Evolutionary conservation across 2,113 vertebrate genomes (phyloP), one percentile per base, ranked within the genome.

Genomic region (Ailuropoda melanoleuca): DNA sequence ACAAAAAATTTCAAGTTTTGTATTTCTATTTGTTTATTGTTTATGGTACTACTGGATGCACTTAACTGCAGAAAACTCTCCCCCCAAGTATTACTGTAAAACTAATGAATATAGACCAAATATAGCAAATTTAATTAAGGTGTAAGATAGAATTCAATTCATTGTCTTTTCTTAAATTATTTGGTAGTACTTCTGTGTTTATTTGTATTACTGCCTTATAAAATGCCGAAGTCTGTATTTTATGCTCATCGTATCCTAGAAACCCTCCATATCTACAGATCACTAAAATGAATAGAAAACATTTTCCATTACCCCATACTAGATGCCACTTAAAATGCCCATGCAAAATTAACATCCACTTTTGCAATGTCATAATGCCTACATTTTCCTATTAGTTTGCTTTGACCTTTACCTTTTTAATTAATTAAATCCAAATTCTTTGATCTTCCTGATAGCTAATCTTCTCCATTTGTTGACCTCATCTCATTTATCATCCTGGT

Each of bases 141-240:
- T 88, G 9, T 90, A 77, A 77, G 31, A 87, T 11, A 92, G 9
- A 66, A 81, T 93, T 87, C 21, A 88, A 74, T 75, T 93, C 8
- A 86, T 82, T 95, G 24, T 95, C 26, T 34, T 89, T 89, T 88
- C 56, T 74, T 83, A 55, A 66, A 74, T 80, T 94, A 74, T 43
- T 96, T 87, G 37, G 12, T 55, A 50, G 4, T 78, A 74, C 87
- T 68, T 80, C 13, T 86, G 21, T 46, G 37, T 70, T 96, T 81
- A 68, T 56, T 83, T 90, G 93, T 74, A 80, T 89, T 86, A 31
- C 10, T 91, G 6, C 19, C 37, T 88, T 43, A n/a, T 75, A 66
- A 78, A 83, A 86, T 90, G 23, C 5, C 17, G 21, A 84, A 66
- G 56, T 26, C 26, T 86, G 1, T 68, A 62, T 55, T 91, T n/a